Evolutionary conservation across 2,113 vertebrate species (phyloP).

Genomic region (Maccullochella peelii): DNA sequence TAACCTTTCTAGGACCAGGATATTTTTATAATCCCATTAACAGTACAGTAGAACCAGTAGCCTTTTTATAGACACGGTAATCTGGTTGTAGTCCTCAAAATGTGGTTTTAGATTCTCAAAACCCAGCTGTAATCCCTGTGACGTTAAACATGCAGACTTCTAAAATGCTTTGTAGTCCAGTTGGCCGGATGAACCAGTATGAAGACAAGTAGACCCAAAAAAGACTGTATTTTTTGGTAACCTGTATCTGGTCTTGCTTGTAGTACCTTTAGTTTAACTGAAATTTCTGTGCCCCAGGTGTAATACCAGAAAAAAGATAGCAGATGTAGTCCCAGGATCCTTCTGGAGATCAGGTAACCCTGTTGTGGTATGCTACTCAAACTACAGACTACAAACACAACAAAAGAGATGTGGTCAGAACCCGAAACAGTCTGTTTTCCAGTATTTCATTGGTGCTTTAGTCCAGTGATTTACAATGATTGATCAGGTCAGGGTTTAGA

Average conservation of each 20-base stretch:
- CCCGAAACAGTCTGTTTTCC: background rate
- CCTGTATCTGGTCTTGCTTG: background rate
- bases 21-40: background rate
- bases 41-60: background rate
- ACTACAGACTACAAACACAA: too few species aligned
- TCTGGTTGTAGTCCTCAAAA: background rate
- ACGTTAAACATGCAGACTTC: background rate
- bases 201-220: background rate
- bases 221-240: background rate
- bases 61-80: background rate
- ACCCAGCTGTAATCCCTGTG: background rate
- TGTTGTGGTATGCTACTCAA: background rate
- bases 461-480: background rate
- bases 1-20: background rate
- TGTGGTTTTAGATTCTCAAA: background rate
- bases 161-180: background rate
- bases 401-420: too few species aligned
- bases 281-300: background rate
- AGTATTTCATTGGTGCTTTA: background rate
- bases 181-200: background rate
- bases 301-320: background rate
- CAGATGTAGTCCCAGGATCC: background rate
- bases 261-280: background rate
- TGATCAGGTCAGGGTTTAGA: background rate
- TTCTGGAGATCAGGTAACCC: conserved; percentile 9